A percentile compares a stretch with the other conserved stretches of the same genome.
phyloP scores from a whole-genome alignment of 2,113 vertebrate genomes.

The Sphaerodactylus townsendi region DNA sequence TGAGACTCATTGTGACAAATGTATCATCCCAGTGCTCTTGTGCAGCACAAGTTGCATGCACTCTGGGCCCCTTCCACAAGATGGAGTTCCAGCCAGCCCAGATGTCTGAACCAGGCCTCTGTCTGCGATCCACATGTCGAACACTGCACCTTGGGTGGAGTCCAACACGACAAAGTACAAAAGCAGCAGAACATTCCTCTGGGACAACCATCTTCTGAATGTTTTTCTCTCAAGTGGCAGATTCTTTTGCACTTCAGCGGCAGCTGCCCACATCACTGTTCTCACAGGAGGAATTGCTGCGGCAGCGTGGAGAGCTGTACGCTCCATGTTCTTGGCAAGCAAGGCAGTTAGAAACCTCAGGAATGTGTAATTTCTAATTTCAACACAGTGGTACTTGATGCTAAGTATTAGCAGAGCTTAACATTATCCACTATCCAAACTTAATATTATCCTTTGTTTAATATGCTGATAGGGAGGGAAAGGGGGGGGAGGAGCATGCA shows the following conservation, averaged over 20 bases:
- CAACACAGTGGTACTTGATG: constrained; percentile 67
- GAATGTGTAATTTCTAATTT: constrained; percentile 72
- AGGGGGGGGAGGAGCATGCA: constrained; percentile 11
- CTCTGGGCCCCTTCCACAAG: neutral
- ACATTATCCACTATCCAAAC: constrained; percentile 71
- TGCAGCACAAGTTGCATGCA: neutral
- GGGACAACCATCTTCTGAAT: neutral
- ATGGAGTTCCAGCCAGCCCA: neutral
- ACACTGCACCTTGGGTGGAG: neutral
- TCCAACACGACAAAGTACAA: neutral
- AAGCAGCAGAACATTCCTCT: neutral
- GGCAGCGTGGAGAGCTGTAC: constrained; percentile 36
- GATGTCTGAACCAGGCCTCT: neutral
- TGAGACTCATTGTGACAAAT: too few species aligned
- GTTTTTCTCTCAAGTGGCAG: neutral
- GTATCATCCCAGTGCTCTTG: neutral
- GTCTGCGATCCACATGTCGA: neutral
- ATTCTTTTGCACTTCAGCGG: neutral
- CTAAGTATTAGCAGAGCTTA: constrained; percentile 72
- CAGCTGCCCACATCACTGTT: neutral
- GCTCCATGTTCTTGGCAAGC: constrained; percentile 63
- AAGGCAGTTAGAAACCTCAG: constrained; percentile 70
- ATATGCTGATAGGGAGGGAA: constrained; percentile 53
- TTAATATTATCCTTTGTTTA: constrained; percentile 75
- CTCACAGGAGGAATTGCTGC: neutral